phyloP scores from a whole-genome alignment of 2,113 vertebrate genomes.

The Ctenomys sociabilis region DNA sequence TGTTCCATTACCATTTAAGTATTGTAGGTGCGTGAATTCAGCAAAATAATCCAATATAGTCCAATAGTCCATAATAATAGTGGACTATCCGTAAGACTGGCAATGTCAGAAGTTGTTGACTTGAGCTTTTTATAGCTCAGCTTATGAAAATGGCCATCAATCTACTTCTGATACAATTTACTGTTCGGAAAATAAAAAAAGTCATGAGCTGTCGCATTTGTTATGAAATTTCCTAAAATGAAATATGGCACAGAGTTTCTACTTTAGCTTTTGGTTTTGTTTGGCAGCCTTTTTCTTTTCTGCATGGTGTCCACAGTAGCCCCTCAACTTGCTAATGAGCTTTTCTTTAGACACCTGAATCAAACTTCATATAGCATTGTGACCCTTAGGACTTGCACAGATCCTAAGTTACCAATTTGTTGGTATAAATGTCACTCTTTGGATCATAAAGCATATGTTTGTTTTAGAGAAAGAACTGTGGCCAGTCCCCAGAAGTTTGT shows the following conservation, averaged over 20 bases:
- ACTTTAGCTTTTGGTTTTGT: not conserved
- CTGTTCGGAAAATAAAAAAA: not conserved
- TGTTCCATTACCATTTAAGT: no score
- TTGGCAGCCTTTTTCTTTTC: not conserved
- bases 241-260: not conserved
- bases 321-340: not conserved
- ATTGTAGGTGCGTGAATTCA: no score
- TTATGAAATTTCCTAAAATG: not conserved
- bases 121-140: no score
- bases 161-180: not conserved
- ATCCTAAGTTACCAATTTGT: not conserved
- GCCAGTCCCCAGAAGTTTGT: not conserved
- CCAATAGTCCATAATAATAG: no score
- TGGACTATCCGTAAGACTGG: no score
- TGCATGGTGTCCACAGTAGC: not conserved
- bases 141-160: no score
- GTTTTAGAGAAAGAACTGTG: conserved; percentile 33
- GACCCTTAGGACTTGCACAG: not conserved
- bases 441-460: not conserved
- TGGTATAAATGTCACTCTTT: not conserved
- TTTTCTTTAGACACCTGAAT: conserved; percentile 4
- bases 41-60: no score
- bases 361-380: not conserved
- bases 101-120: no score
- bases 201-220: not conserved